Percentiles rank a stretch among this genome's conserved stretches.
phyloP scores from a whole-genome alignment of 2,113 vertebrate species.

The Entomyzon cyanotis region DNA sequence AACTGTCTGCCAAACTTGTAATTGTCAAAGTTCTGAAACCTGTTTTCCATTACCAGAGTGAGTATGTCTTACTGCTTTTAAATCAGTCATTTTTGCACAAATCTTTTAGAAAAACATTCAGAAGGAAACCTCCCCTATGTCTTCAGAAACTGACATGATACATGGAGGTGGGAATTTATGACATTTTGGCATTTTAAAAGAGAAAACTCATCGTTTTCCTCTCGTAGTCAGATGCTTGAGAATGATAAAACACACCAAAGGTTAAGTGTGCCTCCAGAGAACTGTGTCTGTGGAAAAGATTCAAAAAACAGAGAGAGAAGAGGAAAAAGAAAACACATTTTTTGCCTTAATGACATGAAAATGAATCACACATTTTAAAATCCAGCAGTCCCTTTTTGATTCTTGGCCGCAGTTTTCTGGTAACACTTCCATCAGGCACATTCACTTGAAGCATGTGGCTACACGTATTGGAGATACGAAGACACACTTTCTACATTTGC shows the following conservation, averaged over 20 bases:
- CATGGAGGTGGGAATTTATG: not conserved
- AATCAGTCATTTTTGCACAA: not conserved
- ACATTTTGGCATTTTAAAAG: slow-evolving; percentile 40
- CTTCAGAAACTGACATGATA: not conserved
- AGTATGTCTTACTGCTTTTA: not conserved
- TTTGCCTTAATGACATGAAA: not conserved
- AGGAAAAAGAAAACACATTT: not conserved
- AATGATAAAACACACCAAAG: slow-evolving; percentile 8
- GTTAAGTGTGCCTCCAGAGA: not conserved
- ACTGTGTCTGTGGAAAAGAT: not conserved
- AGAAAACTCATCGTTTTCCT: not conserved
- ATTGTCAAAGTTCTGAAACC: not conserved
- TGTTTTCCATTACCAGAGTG: not conserved
- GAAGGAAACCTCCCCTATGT: not conserved
- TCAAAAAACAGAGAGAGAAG: not conserved
- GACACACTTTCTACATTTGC: slow-evolving; percentile 22
- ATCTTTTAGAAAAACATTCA: not conserved
- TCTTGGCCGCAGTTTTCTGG: not conserved
- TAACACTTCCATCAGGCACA: slow-evolving; percentile 57
- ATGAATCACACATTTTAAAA: slow-evolving; percentile 38
- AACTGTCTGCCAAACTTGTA: not conserved
- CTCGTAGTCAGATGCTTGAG: not conserved
- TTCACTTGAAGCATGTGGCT: not conserved
- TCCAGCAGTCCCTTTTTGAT: not conserved
- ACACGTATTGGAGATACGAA: not conserved